phyloP scores from a whole-genome alignment of 2,113 vertebrate genomes.

The Syngnathus typhle region DNA sequence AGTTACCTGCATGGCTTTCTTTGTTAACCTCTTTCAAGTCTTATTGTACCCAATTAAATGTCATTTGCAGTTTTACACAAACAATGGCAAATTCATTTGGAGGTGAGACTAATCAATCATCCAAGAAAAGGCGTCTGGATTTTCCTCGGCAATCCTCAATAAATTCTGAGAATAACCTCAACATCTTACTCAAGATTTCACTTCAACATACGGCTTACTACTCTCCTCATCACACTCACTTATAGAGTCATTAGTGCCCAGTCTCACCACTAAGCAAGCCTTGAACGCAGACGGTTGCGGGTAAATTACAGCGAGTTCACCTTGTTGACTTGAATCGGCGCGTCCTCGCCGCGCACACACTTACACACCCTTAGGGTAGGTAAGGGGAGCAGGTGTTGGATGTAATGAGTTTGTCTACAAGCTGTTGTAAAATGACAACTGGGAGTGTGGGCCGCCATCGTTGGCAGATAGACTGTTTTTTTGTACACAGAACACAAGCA shows the following conservation, averaged over 20 bases:
- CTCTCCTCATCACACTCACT: slow-evolving; percentile 1
- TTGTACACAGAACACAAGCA: slow-evolving; percentile 12
- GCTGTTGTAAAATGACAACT: slow-evolving; percentile 59
- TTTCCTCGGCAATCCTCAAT: background rate
- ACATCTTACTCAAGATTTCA: background rate
- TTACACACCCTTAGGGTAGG: slow-evolving; percentile 19
- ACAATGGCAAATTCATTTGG: background rate
- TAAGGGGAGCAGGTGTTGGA: slow-evolving; percentile 54
- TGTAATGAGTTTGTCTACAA: slow-evolving; percentile 61
- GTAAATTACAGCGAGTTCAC: slow-evolving; percentile 41
- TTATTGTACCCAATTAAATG: background rate
- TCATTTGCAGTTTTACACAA: background rate
- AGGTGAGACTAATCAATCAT: too few relatives aligned
- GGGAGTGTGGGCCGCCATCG: slow-evolving; percentile 47
- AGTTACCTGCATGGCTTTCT: slow-evolving; percentile 28
- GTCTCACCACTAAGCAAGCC: slow-evolving; percentile 14
- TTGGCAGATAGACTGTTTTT: slow-evolving; percentile 34
- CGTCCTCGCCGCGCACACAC: slow-evolving; percentile 14
- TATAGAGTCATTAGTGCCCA: slow-evolving; percentile 8
- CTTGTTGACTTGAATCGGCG: slow-evolving; percentile 34
- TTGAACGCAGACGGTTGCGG: slow-evolving; percentile 7
- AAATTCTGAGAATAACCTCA: too few relatives aligned
- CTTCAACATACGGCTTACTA: background rate
- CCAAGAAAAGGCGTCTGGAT: background rate
- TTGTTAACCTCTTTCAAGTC: background rate